Evolutionary conservation across 2,113 vertebrate genomes (phyloP).

Genomic region (Leptocoma aspasia): DNA sequence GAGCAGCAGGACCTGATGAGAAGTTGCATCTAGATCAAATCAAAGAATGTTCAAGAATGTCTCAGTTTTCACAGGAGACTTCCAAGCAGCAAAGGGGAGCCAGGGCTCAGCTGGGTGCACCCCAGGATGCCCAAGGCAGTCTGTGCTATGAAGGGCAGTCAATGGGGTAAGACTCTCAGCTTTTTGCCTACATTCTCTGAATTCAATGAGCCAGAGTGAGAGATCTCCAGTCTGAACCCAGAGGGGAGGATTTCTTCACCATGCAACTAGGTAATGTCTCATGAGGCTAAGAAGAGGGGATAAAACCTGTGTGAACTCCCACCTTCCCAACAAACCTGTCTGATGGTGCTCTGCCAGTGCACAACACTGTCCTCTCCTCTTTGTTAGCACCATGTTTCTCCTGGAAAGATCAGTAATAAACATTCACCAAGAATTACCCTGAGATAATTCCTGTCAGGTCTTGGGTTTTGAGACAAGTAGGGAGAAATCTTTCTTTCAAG

Average conservation of each 20-base stretch:
- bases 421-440: background rate
- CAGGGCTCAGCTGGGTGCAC: background rate
- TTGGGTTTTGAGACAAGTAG: background rate
- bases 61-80: background rate
- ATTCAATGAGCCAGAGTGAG: background rate
- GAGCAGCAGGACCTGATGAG: conserved; percentile 13
- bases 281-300: background rate
- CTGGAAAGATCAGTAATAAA: background rate
- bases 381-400: background rate
- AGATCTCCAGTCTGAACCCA: background rate
- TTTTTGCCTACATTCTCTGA: background rate
- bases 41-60: conserved; percentile 19
- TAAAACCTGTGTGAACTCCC: background rate
- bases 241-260: background rate
- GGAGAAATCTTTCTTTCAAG: background rate
- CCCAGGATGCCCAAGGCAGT: background rate
- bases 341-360: background rate
- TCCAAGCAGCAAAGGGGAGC: background rate
- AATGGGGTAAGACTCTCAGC: background rate
- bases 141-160: background rate
- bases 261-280: background rate
- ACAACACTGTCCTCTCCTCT: background rate
- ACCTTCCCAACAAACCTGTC: background rate
- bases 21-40: conserved; percentile 50
- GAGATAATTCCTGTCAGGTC: background rate